These are phyloP conservation scores for Dicyrtoma fusca DNA, from an alignment of 2,888 invertebrate genomes.

Conservation along the genomic window DNA sequence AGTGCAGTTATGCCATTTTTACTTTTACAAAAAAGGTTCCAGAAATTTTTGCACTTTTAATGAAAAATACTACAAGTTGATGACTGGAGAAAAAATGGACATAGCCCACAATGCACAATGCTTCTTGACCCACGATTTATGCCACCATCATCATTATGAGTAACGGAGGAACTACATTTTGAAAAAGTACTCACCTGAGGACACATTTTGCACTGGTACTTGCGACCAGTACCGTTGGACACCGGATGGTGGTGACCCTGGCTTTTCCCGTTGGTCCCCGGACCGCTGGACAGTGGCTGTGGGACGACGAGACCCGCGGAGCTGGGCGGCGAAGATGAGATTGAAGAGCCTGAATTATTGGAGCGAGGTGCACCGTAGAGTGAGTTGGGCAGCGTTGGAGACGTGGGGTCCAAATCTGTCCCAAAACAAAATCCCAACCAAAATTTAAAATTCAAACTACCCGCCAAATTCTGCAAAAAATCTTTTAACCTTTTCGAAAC, in stretches of 20 bases:
- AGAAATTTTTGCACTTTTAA: too few species aligned
- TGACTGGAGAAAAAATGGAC: too few species aligned
- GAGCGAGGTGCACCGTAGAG: constrained; percentile 59
- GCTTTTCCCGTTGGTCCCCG: constrained; percentile 49
- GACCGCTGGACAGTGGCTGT: constrained; percentile 66
- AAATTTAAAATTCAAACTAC: background rate
- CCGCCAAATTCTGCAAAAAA: background rate
- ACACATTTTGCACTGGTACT: constrained; percentile 96
- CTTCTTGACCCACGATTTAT: too few species aligned
- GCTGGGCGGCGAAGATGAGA: constrained; percentile 60
- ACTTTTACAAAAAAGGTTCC: too few species aligned
- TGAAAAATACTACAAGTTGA: too few species aligned
- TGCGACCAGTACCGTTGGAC: constrained; percentile 66
- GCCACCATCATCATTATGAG: too few species aligned
- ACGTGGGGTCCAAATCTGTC: constrained; percentile 51
- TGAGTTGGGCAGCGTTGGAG: constrained; percentile 52
- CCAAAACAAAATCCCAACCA: background rate
- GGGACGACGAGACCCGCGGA: constrained; percentile 81
- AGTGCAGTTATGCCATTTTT: too few species aligned
- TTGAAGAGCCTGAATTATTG: constrained; percentile 62
- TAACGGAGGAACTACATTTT: too few species aligned
- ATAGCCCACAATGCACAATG: too few species aligned
- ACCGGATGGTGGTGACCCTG: constrained; percentile 59
- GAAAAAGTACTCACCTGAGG: constrained; percentile 94
- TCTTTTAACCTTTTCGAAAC: background rate